Evolutionary conservation across 2,888 invertebrate genomes (phyloP), one percentile per base, ranked within the genome.

Genomic region (Drosophila subsilvestris): DNA sequence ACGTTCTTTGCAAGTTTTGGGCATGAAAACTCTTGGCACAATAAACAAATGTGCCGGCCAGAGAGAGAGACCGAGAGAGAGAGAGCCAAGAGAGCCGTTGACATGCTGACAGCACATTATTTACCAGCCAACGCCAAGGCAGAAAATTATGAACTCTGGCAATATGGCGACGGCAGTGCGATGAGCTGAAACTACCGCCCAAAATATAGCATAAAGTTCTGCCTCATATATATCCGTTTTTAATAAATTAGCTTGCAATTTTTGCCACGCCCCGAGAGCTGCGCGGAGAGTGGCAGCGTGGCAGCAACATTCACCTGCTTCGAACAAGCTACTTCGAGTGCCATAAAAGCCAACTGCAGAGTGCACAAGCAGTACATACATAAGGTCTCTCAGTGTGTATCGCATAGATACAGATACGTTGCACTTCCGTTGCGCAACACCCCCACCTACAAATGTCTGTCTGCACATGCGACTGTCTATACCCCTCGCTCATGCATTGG

Each of bases 371-470:
- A 57, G 17, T 27, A 22, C 22, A 61, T 18, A 47, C 49, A 58
- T 56, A 42, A 48, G 17, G 53, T 47, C 1, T 12, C 12, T 12
- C 29, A 29, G 50, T 66, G 27, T 48, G 59, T 62, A 59, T 55
- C 59, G 25, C 50, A 48, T 22, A 55, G 48, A 55, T 51, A 37
- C 27, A 25, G 27, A 50, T 20, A 42, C 18, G 32, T 67, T 74
- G 77, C 81, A 79, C 81, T 81, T 78, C 81, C 84, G 84, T 70
- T 79, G 78, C 74, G 55, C 61, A 72, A 72, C 75, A 72, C 75
- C 76, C 76, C 76, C 76, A 14, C 20, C 71, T 47, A 17, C 60
- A 54, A 75, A 71, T 75, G 62, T 63, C 49, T 62, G 50, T 55
- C 57, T 62, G 45, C 50, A 22, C 42, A 51, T 12, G 37, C 18